Conservation (phyloP, 2,113 vertebrate genomes). For the Mellivora capensis region DNA sequence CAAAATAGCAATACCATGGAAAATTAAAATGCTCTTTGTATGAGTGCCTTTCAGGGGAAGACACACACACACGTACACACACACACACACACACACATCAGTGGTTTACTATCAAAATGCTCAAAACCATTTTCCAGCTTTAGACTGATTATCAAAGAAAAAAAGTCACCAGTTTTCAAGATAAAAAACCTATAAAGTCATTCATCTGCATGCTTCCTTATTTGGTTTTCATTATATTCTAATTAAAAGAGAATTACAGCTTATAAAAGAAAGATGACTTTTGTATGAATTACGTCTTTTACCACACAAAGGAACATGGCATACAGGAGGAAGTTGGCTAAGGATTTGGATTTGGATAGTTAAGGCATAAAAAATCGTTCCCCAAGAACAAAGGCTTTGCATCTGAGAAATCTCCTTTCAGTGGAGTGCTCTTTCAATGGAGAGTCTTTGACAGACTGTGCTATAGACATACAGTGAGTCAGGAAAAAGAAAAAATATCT, state of each 20-base stretch:
- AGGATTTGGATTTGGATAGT: constrained; percentile 35
- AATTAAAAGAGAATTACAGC: constrained; percentile 70
- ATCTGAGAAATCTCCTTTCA: not conserved
- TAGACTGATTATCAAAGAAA: constrained; percentile 63
- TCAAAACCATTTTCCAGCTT: constrained; percentile 54
- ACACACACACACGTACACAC: not conserved
- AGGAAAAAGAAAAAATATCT: too few relatives aligned
- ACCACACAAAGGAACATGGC: constrained; percentile 15
- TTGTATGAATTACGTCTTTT: not conserved
- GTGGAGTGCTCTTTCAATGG: not conserved
- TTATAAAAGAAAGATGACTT: constrained; percentile 30
- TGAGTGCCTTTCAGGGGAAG: constrained; percentile 67
- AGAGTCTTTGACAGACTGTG: not conserved
- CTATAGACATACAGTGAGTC: not conserved
- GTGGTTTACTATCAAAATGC: constrained; percentile 63
- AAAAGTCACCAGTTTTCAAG: constrained; percentile 56
- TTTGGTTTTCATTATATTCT: constrained; percentile 65
- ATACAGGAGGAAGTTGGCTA: not conserved
- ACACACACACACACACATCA: not conserved
- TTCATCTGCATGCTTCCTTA: constrained; percentile 47
- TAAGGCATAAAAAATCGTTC: not conserved
- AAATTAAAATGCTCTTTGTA: constrained; percentile 83
- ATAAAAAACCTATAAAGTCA: constrained; percentile 52
- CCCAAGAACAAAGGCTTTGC: constrained; percentile 22
- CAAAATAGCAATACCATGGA: constrained; percentile 80